Conservation (phyloP, 2,797 vertebrate species). For the Tapirus indicus region DNA sequence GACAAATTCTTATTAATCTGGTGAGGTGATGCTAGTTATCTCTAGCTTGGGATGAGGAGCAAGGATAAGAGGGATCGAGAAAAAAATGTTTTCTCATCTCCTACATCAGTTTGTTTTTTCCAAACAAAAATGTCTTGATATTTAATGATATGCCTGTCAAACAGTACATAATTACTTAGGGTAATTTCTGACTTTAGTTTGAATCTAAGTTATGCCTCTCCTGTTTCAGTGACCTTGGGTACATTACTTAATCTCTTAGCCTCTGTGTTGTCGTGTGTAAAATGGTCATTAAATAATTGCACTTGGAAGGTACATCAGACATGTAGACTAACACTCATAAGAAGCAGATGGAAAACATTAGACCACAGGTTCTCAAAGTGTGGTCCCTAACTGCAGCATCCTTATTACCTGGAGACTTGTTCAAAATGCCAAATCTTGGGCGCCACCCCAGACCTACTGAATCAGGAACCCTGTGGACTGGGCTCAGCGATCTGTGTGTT, state of each 20-base stretch:
- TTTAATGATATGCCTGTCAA: background rate
- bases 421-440: background rate
- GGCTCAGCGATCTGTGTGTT: background rate
- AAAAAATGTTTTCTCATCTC: background rate
- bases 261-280: background rate
- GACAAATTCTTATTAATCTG: background rate
- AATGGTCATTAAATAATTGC: background rate
- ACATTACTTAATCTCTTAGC: background rate
- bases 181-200: background rate
- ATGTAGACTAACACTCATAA: background rate
- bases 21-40: background rate
- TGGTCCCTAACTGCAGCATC: background rate
- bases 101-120: background rate
- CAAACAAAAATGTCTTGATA: background rate
- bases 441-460: background rate
- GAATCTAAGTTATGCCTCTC: background rate
- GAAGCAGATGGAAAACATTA: background rate
- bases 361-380: background rate
- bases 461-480: background rate
- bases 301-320: background rate
- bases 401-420: background rate
- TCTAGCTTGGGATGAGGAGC: background rate
- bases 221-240: background rate
- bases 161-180: background rate
- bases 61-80: background rate